Percentiles rank a stretch among this genome's conserved stretches.
Conservation (phyloP, 2,113 vertebrate species). For the Morone saxatilis region DNA sequence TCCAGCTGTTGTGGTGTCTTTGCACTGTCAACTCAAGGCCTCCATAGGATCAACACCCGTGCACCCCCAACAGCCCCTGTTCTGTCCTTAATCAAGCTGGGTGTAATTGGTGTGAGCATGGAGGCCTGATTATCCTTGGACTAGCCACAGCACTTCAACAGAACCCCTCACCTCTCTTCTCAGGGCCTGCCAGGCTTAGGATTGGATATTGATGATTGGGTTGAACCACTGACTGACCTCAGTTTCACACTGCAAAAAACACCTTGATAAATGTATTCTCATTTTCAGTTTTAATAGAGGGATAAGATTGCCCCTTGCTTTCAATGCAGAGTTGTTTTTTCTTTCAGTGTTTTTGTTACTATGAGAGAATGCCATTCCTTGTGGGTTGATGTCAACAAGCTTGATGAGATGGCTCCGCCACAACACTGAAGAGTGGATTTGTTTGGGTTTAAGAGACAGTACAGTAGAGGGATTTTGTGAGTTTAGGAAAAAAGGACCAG, state of each 20-base stretch:
- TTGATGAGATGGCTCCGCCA: constrained; percentile 11
- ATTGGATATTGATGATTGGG: constrained; percentile 36
- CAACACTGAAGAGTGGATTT: constrained; percentile 25
- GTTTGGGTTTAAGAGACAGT: constrained; percentile 21
- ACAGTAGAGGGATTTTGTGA: constrained; percentile 29
- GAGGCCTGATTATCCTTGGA: constrained; percentile 45
- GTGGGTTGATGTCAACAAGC: constrained; percentile 34
- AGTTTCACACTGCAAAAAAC: constrained; percentile 4
- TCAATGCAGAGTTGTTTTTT: neutral
- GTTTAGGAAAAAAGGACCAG: constrained; percentile 15
- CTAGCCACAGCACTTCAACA: constrained; percentile 49
- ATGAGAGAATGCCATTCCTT: neutral
- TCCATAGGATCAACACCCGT: constrained; percentile 26
- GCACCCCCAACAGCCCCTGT: constrained; percentile 5
- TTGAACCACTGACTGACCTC: constrained; percentile 23
- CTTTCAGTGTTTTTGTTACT: neutral
- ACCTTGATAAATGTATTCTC: constrained; percentile 2
- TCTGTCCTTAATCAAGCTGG: constrained; percentile 55
- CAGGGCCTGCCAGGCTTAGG: constrained; percentile 2
- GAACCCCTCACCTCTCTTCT: constrained; percentile 42
- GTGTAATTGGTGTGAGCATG: constrained; percentile 54
- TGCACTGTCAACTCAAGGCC: constrained; percentile 29
- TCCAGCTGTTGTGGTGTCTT: constrained; percentile 58
- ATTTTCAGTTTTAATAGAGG: neutral
- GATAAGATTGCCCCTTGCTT: neutral